Evolutionary conservation across 2,797 vertebrate species (phyloP), one percentile per base, ranked within the genome.

Genomic region (Thaleichthys pacificus): DNA sequence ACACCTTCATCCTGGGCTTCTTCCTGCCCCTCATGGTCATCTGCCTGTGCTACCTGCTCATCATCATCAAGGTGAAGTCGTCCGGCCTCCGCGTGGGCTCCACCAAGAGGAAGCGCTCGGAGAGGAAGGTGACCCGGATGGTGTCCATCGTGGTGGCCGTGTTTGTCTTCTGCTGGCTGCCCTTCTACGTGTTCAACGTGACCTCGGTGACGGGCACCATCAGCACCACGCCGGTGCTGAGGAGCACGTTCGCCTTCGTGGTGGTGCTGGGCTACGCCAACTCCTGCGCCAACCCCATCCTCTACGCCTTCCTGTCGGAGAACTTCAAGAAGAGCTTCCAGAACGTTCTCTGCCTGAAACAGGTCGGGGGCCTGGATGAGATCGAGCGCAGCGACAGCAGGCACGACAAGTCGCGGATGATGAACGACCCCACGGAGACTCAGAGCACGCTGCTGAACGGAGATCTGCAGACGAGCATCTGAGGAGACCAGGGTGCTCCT

Each of bases 291-390:
- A 99, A 99, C 86, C 97, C 97, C 57, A 97, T 99, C 84, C 95
- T 99, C 3, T 99, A 99, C 0, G 97, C 97, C 73, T 98, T 99
- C 89, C 89, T 99, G 79, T 98, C 97, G 0, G 96, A 99, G 88
- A 99, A 99, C 93, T 98, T 98, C 91, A 98, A 97, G 91, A 99
- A 98, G 91, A 99, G 97, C 85, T 99, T 98, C 90, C 96, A 97
- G 93, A 99, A 98, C 3, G 96, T 98, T 12, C 92, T 99, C 58
- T 98, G 97, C 85, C 88, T 97, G 75, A 93, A 96, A 82, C 97
- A 95, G 90, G 94, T 94, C 42, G 91, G 95, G 0, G 94, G 96
- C 62, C 89, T 96, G 80, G 96, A 98, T 0, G 96, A 97, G 69
- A 92, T 85, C 0, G 96, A 98, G 38, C 91, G 93, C 72, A 98